Base-by-base conservation (phyloP, 2,797 vertebrate species). In the Chromobotia macracanthus region DNA sequence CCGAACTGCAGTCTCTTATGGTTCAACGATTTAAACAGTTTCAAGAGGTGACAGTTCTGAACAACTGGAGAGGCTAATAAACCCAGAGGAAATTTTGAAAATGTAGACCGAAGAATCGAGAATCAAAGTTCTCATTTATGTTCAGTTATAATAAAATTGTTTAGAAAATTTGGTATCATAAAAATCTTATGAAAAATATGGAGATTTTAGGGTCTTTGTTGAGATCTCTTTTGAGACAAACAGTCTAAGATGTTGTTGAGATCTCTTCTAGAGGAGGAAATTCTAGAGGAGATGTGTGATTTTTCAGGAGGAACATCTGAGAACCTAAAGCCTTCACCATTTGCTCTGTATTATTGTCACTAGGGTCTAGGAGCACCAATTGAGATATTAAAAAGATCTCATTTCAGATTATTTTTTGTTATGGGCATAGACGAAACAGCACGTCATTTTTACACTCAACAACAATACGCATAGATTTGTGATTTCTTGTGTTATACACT, bases 1-100 rank as follows among this genome's bases (percentile, higher is more conserved):
- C 28, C 55, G 41, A 80, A 73, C 68, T 64, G 61, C 65, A 44
- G 55, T 63, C 56, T 67, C 72, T 74, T 60, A 77, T 23, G 72
- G 53, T 72, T 56, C 35, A 41, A 15, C 60, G 72, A n/a, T 63
- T 69, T 68, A n/a, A 44, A 19, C 74, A 5, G 63, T 31, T 31
- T 5, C 3, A 31, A 10, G 25, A 53, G 28, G n/a, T 61, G 12
- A 18, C 8, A 13, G 44, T n/a, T 25, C 28, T 1, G 3, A 63
- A 50, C 18, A 44, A 64, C 44, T 28, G 31, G 18, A 44, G 19
- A 66, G 5, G 28, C 63, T 56, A 21, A 21, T 56, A 56, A 11
- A 56, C 19, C 19, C 65, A 35, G 31, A 44, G 75, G 50, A 72
- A 46, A 44, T 11, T 44, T 11, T 10, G 10, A 44, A 44, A 11